Conservation (phyloP, 2,113 vertebrate genomes). For the Odobenus rosmarus region DNA sequence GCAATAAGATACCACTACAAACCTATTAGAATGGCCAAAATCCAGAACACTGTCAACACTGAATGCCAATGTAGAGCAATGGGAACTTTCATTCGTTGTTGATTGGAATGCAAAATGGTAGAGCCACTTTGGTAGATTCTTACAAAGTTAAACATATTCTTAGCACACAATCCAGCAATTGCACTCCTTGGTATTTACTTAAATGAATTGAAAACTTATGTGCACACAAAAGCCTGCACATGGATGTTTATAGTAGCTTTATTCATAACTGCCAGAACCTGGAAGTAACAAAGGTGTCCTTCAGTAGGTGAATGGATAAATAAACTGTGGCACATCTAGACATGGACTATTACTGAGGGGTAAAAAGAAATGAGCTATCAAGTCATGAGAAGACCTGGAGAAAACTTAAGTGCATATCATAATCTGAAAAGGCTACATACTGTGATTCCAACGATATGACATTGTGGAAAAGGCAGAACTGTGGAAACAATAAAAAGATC, state of each 20-base stretch:
- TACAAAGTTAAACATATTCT: background rate
- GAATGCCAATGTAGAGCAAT: background rate
- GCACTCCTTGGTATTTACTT: background rate
- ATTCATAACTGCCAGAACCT: background rate
- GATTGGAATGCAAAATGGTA: background rate
- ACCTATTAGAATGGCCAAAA: background rate
- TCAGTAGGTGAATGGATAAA: background rate
- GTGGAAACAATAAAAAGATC: background rate
- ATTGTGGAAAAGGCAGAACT: background rate
- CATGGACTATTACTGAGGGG: background rate
- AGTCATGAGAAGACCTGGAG: background rate
- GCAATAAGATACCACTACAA: background rate
- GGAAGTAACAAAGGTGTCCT: background rate
- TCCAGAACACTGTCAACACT: background rate
- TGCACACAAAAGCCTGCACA: background rate
- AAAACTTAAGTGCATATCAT: background rate
- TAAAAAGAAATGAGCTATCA: background rate
- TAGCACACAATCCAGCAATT: background rate
- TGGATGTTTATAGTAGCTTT: background rate
- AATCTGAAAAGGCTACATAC: background rate
- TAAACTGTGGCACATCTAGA: background rate
- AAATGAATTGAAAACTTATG: background rate
- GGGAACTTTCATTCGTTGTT: background rate
- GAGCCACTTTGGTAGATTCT: background rate
- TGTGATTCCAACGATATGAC: background rate